Percentiles rank a stretch among this genome's conserved stretches.
Conservation (phyloP, 2,113 vertebrate species). For the Anseranas semipalmata region DNA sequence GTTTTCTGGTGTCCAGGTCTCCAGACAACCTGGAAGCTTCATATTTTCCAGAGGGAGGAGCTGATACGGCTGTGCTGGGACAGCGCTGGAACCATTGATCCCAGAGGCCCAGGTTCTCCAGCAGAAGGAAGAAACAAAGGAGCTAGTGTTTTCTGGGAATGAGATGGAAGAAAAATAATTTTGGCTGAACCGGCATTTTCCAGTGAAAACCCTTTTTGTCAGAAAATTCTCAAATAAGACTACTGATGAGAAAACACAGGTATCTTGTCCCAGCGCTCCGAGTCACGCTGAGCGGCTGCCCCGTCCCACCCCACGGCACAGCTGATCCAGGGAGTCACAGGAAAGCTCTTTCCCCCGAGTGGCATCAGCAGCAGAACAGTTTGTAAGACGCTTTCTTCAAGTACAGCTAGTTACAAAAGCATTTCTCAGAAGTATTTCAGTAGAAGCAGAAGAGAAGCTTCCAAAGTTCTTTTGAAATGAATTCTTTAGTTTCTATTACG, state of each 20-base stretch:
- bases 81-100: constrained; percentile 43
- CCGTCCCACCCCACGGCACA: neutral
- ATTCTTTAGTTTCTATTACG: neutral
- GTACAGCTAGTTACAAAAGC: neutral
- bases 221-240: constrained; percentile 12
- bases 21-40: constrained; percentile 41
- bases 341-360: neutral
- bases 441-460: neutral
- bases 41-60: constrained; percentile 31
- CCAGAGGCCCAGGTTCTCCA: constrained; percentile 52
- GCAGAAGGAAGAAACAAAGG: constrained; percentile 55
- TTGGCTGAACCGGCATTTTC: constrained; percentile 38
- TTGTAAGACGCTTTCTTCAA: neutral
- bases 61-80: constrained; percentile 13
- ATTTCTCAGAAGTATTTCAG: neutral
- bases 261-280: neutral
- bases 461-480: neutral
- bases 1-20: constrained; percentile 4
- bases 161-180: constrained; percentile 62
- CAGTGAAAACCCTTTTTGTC: constrained; percentile 56
- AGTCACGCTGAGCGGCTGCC: neutral
- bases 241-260: neutral
- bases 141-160: constrained; percentile 48
- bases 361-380: neutral
- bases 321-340: neutral